A percentile compares a stretch with the other conserved stretches of the same genome.
phyloP scores from a whole-genome alignment of 2,797 vertebrate species.

The Dipus sagitta region DNA sequence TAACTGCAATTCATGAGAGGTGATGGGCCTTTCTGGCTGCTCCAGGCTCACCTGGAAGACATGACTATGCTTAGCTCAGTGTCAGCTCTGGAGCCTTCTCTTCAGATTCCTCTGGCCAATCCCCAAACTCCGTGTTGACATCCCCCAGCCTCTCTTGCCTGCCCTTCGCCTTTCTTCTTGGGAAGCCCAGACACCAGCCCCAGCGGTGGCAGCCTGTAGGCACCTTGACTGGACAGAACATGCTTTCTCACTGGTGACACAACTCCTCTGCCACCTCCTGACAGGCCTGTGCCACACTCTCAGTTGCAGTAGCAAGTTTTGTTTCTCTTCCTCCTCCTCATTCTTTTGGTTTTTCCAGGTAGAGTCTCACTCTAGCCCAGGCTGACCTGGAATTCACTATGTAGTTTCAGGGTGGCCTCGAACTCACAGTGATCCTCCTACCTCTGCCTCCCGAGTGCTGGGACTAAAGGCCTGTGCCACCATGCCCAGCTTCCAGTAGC shows the following conservation, averaged over 20 bases:
- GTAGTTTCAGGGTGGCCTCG: too few species aligned
- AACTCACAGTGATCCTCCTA: too few species aligned
- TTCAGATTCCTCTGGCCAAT: background rate
- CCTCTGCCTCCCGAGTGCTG: too few species aligned
- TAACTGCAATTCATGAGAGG: background rate
- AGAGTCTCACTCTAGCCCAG: too few species aligned
- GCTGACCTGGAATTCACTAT: too few species aligned
- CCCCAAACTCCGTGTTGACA: background rate
- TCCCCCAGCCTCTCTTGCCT: too few species aligned
- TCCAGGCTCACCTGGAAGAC: background rate
- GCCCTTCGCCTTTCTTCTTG: background rate
- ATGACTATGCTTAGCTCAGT: background rate
- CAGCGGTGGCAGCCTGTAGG: too few species aligned
- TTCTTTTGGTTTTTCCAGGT: too few species aligned
- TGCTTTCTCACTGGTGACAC: accelerated
- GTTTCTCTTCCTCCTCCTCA: too few species aligned
- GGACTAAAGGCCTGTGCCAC: too few species aligned
- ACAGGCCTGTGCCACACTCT: background rate
- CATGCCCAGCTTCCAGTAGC: too few species aligned
- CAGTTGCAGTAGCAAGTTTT: background rate
- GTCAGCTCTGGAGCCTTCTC: background rate
- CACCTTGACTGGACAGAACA: background rate
- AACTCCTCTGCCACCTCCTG: background rate
- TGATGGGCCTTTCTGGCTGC: background rate
- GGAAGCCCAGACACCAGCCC: background rate